Evolutionary conservation across 2,888 invertebrate genomes (phyloP).

Genomic region (Dynastes grantii): DNA sequence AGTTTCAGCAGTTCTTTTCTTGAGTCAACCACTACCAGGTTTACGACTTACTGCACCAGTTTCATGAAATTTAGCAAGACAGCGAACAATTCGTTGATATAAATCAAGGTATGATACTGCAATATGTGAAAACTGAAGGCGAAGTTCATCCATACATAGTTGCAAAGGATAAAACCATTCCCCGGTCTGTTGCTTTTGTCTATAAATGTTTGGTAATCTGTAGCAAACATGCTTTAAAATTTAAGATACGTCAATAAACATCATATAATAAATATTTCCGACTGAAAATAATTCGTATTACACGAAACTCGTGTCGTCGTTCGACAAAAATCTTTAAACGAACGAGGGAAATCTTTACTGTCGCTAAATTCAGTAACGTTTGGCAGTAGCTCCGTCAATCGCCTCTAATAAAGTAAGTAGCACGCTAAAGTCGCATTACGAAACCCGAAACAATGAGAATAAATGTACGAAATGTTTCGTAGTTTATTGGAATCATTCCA

Average conservation of each 20-base stretch:
- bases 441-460: constrained; percentile 18
- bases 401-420: constrained; percentile 1
- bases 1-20: too few relatives aligned
- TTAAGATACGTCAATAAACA: neutral
- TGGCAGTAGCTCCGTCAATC: constrained; percentile 5
- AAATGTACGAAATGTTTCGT: constrained; percentile 20
- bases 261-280: neutral
- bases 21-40: too few relatives aligned
- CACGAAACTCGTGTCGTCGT: neutral
- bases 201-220: too few relatives aligned
- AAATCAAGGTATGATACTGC: too few relatives aligned
- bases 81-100: too few relatives aligned
- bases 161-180: too few relatives aligned
- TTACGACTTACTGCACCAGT: too few relatives aligned
- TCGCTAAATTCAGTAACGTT: neutral
- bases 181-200: too few relatives aligned
- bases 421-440: constrained; percentile 4
- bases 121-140: too few relatives aligned
- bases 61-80: too few relatives aligned
- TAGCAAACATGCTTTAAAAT: too few relatives aligned
- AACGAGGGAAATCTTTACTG: constrained; percentile 4
- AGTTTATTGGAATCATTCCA: constrained; percentile 35
- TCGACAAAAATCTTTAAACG: neutral
- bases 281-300: constrained; percentile 6
- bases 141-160: too few relatives aligned